Evolutionary conservation across 2,888 invertebrate genomes (phyloP).

Genomic region (Hydrotaea diabolus): DNA sequence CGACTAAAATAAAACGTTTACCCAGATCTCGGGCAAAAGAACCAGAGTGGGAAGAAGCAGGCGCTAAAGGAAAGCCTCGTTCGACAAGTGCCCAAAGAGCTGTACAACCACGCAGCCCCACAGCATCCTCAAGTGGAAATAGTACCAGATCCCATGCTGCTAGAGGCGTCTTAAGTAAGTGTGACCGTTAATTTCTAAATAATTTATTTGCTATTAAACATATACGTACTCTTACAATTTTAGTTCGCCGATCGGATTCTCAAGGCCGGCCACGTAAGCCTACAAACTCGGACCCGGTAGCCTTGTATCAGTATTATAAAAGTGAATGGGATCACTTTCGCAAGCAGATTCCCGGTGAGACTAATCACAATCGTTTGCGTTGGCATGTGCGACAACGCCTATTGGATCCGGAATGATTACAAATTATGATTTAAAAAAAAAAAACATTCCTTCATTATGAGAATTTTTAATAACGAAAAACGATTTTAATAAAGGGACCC

Average conservation of each 20-base stretch:
- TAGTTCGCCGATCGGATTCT: slow-evolving; percentile 70
- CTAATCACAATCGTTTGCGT: slow-evolving; percentile 85
- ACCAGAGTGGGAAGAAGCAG: slow-evolving; percentile 54
- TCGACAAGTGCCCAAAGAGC: slow-evolving; percentile 5
- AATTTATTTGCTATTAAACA: background rate
- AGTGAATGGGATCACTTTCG: slow-evolving; percentile 88
- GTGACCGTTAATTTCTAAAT: background rate
- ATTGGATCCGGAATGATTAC: slow-evolving; percentile 78
- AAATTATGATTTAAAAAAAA: no score
- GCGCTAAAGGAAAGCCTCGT: background rate
- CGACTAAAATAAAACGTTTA: slow-evolving; percentile 45
- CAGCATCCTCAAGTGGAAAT: slow-evolving; percentile 38
- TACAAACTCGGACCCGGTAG: slow-evolving; percentile 84
- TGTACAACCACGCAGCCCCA: slow-evolving; percentile 35
- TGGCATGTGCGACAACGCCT: slow-evolving; percentile 88
- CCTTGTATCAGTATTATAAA: slow-evolving; percentile 89
- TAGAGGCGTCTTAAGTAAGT: slow-evolving; percentile 65
- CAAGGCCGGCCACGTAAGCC: slow-evolving; percentile 68
- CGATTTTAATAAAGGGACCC: no score
- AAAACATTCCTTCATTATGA: no score
- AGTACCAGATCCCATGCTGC: slow-evolving; percentile 43
- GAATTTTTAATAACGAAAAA: no score
- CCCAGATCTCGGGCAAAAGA: slow-evolving; percentile 40
- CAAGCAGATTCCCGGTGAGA: slow-evolving; percentile 87
- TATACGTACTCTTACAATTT: slow-evolving; percentile 13